Conservation (phyloP, 2,797 vertebrate species). For the Astyanax mexicanus region DNA sequence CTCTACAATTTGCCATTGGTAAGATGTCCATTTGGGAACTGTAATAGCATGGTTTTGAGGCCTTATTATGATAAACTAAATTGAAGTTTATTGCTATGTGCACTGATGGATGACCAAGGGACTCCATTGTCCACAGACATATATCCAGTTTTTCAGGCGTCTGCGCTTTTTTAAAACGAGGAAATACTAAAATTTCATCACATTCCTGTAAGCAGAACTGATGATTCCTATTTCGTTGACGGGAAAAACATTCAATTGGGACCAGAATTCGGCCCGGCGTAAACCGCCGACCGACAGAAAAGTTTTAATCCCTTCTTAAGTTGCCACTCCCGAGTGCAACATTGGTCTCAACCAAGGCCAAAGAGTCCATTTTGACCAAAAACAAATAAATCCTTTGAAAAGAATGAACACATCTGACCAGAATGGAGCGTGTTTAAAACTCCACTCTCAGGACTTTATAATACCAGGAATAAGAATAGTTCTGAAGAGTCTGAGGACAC, state of each 20-base stretch:
- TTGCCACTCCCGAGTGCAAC: conserved; percentile 70
- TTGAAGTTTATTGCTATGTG: conserved; percentile 66
- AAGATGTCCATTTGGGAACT: conserved; percentile 67
- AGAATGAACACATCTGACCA: conserved; percentile 65
- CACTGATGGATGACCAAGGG: conserved; percentile 57
- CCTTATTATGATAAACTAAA: conserved; percentile 70
- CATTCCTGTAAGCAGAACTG: conserved; percentile 78
- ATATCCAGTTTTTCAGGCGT: conserved; percentile 63
- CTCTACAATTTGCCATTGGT: conserved; percentile 69
- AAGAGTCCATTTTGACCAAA: conserved; percentile 78
- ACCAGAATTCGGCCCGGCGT: conserved; percentile 79
- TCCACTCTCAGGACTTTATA: conserved; percentile 50
- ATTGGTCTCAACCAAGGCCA: conserved; percentile 68
- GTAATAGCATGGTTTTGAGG: conserved; percentile 64
- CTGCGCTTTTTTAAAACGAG: conserved; percentile 62
- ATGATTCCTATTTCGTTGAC: conserved; percentile 76
- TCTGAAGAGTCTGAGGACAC: conserved; percentile 3
- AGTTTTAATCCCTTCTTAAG: conserved; percentile 72
- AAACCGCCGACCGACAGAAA: conserved; percentile 80
- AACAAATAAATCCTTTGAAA: conserved; percentile 76
- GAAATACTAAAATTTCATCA: conserved; percentile 66
- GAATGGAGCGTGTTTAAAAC: conserved; percentile 61
- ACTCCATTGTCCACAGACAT: conserved; percentile 64
- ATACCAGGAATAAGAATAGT: not conserved
- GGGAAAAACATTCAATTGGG: conserved; percentile 78